Percentiles rank a stretch among this genome's conserved stretches.
Evolutionary conservation across 2,113 vertebrate genomes (phyloP).

Genomic region (Paradoxurus hermaphroditus): DNA sequence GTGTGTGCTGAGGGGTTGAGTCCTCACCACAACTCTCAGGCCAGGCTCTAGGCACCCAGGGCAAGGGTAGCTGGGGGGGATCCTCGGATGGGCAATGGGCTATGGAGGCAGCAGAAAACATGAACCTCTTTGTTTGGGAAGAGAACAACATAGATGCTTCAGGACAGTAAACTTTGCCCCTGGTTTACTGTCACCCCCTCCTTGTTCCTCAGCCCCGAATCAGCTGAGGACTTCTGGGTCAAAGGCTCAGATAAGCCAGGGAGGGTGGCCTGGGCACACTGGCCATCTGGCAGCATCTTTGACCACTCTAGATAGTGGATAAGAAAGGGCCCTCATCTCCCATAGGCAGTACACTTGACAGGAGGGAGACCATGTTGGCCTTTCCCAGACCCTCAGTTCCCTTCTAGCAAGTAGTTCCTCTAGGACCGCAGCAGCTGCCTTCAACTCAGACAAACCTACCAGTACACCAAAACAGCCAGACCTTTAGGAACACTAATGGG

Average conservation of each 20-base stretch:
- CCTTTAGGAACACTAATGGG: background rate
- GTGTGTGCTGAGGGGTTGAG: background rate
- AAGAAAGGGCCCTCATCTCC: background rate
- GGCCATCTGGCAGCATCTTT: background rate
- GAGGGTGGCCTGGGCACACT: background rate
- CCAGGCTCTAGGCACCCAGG: background rate
- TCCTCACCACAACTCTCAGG: background rate
- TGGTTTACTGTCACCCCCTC: background rate
- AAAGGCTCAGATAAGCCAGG: background rate
- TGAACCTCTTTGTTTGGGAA: background rate
- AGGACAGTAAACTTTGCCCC: background rate
- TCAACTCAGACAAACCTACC: background rate
- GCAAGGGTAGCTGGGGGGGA: background rate
- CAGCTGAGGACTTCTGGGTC: background rate
- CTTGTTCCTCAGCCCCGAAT: rapidly evolving
- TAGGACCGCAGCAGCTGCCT: background rate
- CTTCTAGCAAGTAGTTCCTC: background rate
- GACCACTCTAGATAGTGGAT: background rate
- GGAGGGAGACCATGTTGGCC: background rate
- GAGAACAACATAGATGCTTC: background rate
- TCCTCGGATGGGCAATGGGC: background rate
- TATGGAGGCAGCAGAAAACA: background rate
- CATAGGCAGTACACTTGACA: background rate
- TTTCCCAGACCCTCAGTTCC: background rate
- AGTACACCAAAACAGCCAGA: background rate